Evolutionary conservation across 2,888 invertebrate species (phyloP), one percentile per base, ranked within the genome.

Genomic region (Standfussiana lucernea): DNA sequence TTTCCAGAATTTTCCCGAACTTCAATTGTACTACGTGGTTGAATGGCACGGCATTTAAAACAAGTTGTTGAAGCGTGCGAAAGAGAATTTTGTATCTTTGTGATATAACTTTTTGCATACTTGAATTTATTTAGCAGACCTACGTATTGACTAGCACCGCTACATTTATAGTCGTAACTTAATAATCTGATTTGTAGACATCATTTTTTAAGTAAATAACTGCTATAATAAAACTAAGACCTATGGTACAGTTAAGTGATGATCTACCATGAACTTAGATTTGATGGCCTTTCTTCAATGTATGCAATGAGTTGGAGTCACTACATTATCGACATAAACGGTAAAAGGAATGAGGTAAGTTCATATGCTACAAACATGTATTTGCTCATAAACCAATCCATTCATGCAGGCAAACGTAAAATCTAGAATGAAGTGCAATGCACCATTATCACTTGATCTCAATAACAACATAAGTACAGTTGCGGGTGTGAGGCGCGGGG

Each of bases 391-490:
- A 69, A 53, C 35, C 35, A 79, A 40, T 45, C 45, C 82, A 82
- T 69, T 65, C 75, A 76, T 69, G 50, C 72, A 77, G 62, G 18
- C 53, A 73, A 75, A 75, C 50, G 64, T 75, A 69, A 75, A 86
- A 69, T 70, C 45, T 69, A 70, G 72, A 75, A 72, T 83, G 73
- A 77, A 68, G 82, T 79, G 87, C 80, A 89, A 85, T 88, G 85
- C 74, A 83, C 87, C 74, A 82, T 87, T 89, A 88, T 88, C 84
- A 89, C 83, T 88, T 76, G 74, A 88, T 84, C 89, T 84, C 82
- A 77, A 82, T 79, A 86, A 82, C 77, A 86, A 83, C 76, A 80
- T 82, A 86, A 83, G 83, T 88, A 87, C 86, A 87, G 89, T 86
- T 85, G 87, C 78, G 83, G 84, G 80, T 84, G 86, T 80, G 88